Conservation (phyloP, 2,797 vertebrate species). For the Enteromius thamalakanensis region DNA sequence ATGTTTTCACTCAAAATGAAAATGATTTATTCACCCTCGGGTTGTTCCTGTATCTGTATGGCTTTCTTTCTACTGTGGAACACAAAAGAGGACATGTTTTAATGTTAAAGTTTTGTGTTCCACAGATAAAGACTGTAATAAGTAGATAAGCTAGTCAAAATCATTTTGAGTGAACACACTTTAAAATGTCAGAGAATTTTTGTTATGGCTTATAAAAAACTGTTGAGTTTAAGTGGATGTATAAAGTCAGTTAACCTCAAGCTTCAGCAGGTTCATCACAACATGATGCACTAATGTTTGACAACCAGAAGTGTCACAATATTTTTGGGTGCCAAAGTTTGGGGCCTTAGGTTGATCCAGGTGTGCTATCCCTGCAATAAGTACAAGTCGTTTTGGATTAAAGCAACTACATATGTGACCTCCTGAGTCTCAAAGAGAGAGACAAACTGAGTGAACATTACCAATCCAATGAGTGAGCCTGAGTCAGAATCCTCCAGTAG, state of each 20-base stretch:
- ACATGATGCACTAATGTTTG: background rate
- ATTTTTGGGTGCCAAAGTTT: background rate
- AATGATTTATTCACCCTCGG: background rate
- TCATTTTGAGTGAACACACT: background rate
- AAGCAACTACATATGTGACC: background rate
- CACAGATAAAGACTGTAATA: background rate
- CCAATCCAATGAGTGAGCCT: slow-evolving; percentile 21
- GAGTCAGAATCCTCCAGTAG: slow-evolving; percentile 45
- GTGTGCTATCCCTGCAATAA: background rate
- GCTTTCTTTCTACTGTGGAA: background rate
- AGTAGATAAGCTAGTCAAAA: background rate
- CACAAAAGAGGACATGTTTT: background rate
- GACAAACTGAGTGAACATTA: background rate
- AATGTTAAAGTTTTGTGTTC: background rate
- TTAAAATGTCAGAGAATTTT: background rate
- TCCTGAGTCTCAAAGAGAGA: background rate
- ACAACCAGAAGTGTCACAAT: background rate
- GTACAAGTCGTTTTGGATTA: background rate
- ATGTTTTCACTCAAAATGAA: background rate
- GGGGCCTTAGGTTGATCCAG: background rate
- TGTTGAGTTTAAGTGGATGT: background rate
- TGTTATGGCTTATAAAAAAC: background rate
- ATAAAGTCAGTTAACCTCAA: background rate
- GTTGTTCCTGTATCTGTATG: background rate
- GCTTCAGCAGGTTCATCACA: background rate